A percentile compares a stretch with the other conserved stretches of the same genome.
Conservation (phyloP, 2,797 vertebrate genomes). For the Ctenopoma kingsleyae region DNA sequence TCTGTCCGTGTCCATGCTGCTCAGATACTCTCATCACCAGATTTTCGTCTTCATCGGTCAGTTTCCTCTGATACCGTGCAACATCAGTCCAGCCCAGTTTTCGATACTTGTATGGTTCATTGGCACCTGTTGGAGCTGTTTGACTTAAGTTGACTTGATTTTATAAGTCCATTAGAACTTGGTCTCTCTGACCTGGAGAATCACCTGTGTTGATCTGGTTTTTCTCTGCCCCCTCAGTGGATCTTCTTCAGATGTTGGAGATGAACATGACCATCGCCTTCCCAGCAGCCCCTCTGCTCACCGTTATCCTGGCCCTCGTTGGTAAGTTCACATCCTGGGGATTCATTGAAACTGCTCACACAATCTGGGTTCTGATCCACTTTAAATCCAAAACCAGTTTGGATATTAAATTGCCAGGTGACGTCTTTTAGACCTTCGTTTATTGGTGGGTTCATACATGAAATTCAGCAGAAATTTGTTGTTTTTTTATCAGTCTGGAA, state of each 20-base stretch:
- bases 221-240: conserved; percentile 83
- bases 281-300: conserved; percentile 96
- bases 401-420: no score
- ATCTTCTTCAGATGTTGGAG: conserved; percentile 98
- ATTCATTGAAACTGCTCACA: neutral
- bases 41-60: conserved; percentile 99
- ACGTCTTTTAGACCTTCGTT: no score
- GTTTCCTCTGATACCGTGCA: conserved; percentile 38
- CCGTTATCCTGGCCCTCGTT: conserved; percentile 96
- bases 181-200: neutral
- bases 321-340: conserved; percentile 82
- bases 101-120: no score
- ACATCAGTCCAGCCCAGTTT: no score
- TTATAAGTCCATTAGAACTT: neutral
- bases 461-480: no score
- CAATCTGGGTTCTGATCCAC: neutral
- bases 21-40: conserved; percentile 97
- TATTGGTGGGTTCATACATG: no score
- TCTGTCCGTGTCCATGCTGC: conserved; percentile 95
- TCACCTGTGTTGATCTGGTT: conserved; percentile 11
- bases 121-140: no score
- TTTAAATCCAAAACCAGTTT: neutral
- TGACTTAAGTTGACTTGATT: no score
- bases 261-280: conserved; percentile 99
- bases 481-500: no score